These are phyloP conservation scores for Neodiprion lecontei DNA, from an alignment of 1,140 invertebrate species.

Conservation along the genomic window DNA sequence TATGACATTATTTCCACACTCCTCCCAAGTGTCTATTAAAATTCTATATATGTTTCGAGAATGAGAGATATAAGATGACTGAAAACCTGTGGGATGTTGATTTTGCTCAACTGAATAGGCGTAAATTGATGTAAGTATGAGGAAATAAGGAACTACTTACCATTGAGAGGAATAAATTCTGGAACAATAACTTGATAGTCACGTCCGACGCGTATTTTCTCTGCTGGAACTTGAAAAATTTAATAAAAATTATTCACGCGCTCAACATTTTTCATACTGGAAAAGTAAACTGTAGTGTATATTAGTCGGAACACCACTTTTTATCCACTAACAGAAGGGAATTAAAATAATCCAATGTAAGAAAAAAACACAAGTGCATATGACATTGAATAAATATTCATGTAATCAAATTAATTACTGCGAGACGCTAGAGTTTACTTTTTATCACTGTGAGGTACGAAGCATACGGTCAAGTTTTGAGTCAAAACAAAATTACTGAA, in stretches of 20 bases:
- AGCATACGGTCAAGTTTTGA: too few relatives aligned
- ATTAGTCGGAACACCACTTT: neutral
- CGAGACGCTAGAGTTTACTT: too few relatives aligned
- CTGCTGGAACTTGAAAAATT: constrained; percentile 71
- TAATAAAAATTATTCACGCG: constrained; percentile 28
- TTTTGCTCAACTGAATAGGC: too few relatives aligned
- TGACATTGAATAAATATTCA: too few relatives aligned
- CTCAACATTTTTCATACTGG: neutral
- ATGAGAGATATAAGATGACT: constrained; percentile 15
- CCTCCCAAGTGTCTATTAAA: too few relatives aligned
- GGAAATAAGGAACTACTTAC: constrained; percentile 52
- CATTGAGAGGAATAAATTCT: constrained; percentile 68
- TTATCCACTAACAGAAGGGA: neutral
- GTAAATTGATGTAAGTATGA: constrained; percentile 6
- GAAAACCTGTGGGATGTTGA: too few relatives aligned
- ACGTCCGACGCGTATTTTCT: constrained; percentile 92
- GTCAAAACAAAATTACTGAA: too few relatives aligned
- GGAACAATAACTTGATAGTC: constrained; percentile 94
- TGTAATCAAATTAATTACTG: too few relatives aligned
- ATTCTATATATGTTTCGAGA: constrained; percentile 21
- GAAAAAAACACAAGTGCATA: too few relatives aligned
- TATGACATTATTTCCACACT: too few relatives aligned
- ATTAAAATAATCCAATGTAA: too few relatives aligned
- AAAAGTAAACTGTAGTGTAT: constrained; percentile 17
- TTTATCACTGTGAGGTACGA: too few relatives aligned